Evolutionary conservation across 1,140 invertebrate genomes (phyloP).

Genomic region (Pissodes strobi): DNA sequence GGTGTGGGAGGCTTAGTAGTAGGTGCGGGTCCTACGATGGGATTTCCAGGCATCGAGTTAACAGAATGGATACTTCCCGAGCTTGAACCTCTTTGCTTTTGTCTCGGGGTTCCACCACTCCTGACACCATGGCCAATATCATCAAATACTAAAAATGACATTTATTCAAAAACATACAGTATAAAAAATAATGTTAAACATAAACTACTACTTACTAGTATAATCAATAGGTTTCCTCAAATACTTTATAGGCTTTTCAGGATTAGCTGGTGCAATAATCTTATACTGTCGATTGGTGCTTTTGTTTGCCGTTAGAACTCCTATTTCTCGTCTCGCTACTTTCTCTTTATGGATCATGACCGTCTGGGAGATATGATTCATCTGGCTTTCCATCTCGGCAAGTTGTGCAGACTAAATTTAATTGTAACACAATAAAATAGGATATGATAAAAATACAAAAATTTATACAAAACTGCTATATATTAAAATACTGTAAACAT

Average conservation of each 20-base stretch:
- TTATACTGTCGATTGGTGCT: slow-evolving; percentile 91
- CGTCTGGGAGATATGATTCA: slow-evolving; percentile 94
- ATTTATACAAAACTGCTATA: too few relatives aligned
- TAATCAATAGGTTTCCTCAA: slow-evolving; percentile 96
- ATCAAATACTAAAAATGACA: slow-evolving; percentile 72
- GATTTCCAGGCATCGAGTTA: slow-evolving; percentile 60
- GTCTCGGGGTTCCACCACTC: slow-evolving; percentile 65
- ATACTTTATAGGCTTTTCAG: slow-evolving; percentile 97
- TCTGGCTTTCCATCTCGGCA: slow-evolving; percentile 93
- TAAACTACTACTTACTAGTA: slow-evolving; percentile 65
- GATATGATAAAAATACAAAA: too few relatives aligned
- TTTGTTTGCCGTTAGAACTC: slow-evolving; percentile 94
- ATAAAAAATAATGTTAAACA: too few relatives aligned
- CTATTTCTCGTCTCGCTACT: slow-evolving; percentile 94
- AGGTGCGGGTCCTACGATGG: slow-evolving; percentile 78
- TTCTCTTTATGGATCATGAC: slow-evolving; percentile 99
- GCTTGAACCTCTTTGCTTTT: slow-evolving; percentile 71
- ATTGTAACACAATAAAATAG: too few relatives aligned
- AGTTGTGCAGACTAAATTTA: slow-evolving; percentile 79
- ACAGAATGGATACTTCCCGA: slow-evolving; percentile 65
- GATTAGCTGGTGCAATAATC: slow-evolving; percentile 95
- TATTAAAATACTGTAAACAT: too few relatives aligned
- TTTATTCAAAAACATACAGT: not conserved
- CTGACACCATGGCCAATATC: slow-evolving; percentile 92
- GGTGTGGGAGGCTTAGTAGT: slow-evolving; percentile 95